Conservation (phyloP, 2,113 vertebrate genomes). For the Oryzias celebensis region DNA sequence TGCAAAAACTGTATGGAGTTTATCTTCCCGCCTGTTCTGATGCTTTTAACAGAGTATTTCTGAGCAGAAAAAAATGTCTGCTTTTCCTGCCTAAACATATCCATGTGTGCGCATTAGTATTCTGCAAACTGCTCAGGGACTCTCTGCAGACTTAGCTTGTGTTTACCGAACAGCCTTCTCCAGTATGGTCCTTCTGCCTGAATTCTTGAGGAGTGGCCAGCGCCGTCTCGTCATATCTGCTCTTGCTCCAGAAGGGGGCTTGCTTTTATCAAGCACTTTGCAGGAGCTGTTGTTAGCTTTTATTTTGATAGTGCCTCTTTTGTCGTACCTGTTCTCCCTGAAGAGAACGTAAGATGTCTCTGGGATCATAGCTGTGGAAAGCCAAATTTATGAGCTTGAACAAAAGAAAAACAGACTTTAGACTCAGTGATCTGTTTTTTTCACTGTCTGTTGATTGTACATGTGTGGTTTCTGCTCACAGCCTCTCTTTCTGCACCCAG, state of each 20-base stretch:
- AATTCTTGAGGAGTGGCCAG: slow-evolving; percentile 59
- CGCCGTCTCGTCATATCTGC: slow-evolving; percentile 11
- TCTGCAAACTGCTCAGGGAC: slow-evolving; percentile 26
- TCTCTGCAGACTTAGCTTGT: slow-evolving; percentile 50
- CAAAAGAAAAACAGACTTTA: slow-evolving; percentile 21
- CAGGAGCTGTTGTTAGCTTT: slow-evolving; percentile 39
- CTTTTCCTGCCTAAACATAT: slow-evolving; percentile 5
- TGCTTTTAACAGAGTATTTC: slow-evolving; percentile 1
- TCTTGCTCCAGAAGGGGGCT: slow-evolving; percentile 18
- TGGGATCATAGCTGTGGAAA: not conserved
- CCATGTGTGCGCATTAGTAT: slow-evolving; percentile 20
- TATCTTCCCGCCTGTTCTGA: not conserved
- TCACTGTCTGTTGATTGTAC: slow-evolving; percentile 1
- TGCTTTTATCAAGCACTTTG: slow-evolving; percentile 49
- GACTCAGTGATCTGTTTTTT: not conserved
- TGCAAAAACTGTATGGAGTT: too few relatives aligned
- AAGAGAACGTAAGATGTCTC: slow-evolving; percentile 9
- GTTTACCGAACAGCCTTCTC: slow-evolving; percentile 57
- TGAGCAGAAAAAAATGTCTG: not conserved
- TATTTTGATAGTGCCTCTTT: slow-evolving; percentile 8
- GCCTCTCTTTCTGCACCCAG: slow-evolving; percentile 67
- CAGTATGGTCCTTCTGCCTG: slow-evolving; percentile 24
- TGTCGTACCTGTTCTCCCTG: slow-evolving; percentile 17
- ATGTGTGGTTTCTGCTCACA: slow-evolving; percentile 10
- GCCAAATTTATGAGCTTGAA: slow-evolving; percentile 50